Evolutionary conservation across 2,797 vertebrate species (phyloP).

Genomic region (Crax fasciolata): DNA sequence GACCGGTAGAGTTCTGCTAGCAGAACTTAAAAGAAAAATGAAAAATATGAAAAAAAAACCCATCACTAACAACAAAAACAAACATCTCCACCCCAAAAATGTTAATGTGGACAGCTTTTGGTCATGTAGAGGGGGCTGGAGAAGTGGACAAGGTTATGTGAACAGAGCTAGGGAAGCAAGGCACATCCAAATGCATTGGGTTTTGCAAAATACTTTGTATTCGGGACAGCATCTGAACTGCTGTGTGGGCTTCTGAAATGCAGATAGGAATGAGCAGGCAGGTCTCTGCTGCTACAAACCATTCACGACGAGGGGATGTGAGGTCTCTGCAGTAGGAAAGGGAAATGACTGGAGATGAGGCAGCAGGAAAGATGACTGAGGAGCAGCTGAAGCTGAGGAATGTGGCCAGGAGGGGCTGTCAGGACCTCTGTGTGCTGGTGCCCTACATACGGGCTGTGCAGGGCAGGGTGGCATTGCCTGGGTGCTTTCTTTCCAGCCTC

Average conservation of each 20-base stretch:
- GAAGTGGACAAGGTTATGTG: background rate
- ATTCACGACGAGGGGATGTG: rapidly evolving
- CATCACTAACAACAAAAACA: background rate
- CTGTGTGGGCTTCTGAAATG: background rate
- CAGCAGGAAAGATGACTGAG: background rate
- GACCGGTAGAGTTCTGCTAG: background rate
- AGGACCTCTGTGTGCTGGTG: rapidly evolving
- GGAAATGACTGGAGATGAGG: background rate
- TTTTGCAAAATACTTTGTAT: background rate
- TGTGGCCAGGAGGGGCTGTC: background rate
- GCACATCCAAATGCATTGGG: background rate
- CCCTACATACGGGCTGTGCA: background rate
- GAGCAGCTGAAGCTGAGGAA: background rate
- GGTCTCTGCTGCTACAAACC: background rate
- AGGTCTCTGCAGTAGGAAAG: background rate
- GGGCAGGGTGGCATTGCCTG: background rate
- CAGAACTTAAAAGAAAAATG: background rate
- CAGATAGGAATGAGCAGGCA: background rate
- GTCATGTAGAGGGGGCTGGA: background rate
- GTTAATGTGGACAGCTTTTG: background rate
- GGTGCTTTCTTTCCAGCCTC: background rate
- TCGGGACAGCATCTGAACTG: background rate
- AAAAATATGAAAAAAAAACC: background rate
- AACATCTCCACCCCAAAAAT: background rate
- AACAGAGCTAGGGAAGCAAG: background rate